Base-by-base conservation (phyloP, 2,113 vertebrate genomes). In the Phalacrocorax brasilianus region DNA sequence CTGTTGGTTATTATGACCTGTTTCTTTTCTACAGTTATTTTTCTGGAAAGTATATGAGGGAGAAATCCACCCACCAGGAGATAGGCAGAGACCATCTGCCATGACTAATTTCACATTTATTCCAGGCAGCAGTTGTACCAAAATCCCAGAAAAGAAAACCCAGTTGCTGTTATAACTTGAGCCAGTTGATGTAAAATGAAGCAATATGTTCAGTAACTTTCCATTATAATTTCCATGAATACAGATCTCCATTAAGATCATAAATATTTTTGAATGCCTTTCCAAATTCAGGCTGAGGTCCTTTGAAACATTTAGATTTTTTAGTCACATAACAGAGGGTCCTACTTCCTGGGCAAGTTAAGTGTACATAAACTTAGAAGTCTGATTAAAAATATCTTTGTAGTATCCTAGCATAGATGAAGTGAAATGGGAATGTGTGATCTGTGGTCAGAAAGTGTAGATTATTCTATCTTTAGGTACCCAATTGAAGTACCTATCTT, bases 61-160 rank as follows among this genome's bases (percentile, higher is more conserved):
- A 90, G 55, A 94, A 93, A 92, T 76, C 58, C 67, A 73, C 77
- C 47, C 55, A 96, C 40, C 77, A 85, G 55, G 63, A 96, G 33
- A 92, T 2, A 83, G 70, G 62, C 74, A 89, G 68, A 58, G 58
- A 91, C 68, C 83, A 94, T 94, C 88, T 94, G 88, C 74, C 27
- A 32, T 30, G 13, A 84, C 52, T 95, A 96, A 93, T 91, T 96
- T 88, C 59, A 80, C 12, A 74, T 89, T 91, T 95, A 85, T 89
- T 94, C 44, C 32, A 85, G 76, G 75, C 77, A 88, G 45, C 21
- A 86, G 20, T 93, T 67, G 24, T 62, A 96, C 33, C 78, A 81
- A 94, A 92, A 78, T 81, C 38, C 33, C 40, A 72, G 81, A 86
- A 91, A 92, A 81, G 21, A 96, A 93, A 94, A 56, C 9, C 4